These are phyloP conservation scores for Drosophila setifemur DNA, from an alignment of 1,140 invertebrate species.

Conservation along the genomic window DNA sequence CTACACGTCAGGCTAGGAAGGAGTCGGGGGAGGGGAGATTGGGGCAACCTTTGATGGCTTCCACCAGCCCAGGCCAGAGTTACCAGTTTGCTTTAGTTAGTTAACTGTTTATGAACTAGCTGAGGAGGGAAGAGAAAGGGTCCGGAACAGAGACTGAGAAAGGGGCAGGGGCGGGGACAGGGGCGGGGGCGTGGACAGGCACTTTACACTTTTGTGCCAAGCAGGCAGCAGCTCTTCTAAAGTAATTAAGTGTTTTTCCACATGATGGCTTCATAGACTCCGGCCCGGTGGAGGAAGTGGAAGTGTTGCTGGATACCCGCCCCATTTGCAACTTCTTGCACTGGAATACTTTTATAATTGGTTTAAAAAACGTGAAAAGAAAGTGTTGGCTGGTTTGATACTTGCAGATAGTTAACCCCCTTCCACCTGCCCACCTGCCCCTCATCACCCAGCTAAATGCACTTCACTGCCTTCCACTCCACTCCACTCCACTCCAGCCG, in stretches of 20 bases:
- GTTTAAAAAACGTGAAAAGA: constrained; percentile 76
- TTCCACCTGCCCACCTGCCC: neutral
- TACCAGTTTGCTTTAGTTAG: constrained; percentile 72
- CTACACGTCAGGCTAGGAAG: constrained; percentile 54
- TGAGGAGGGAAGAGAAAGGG: neutral
- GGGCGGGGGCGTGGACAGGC: constrained; percentile 58
- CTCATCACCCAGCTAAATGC: neutral
- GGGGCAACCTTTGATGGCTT: constrained; percentile 71
- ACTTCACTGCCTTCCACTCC: constrained; percentile 8
- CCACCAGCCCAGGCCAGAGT: neutral
- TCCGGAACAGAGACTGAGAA: constrained; percentile 5
- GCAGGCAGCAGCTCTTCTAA: constrained; percentile 64
- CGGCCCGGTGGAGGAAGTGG: constrained; percentile 5
- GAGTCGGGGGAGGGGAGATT: neutral
- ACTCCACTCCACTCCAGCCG: constrained; percentile 35
- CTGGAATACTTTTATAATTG: constrained; percentile 78
- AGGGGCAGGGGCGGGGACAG: neutral
- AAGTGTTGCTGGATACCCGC: constrained; percentile 34
- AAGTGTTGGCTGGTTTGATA: constrained; percentile 72
- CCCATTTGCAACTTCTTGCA: constrained; percentile 33
- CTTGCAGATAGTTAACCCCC: constrained; percentile 63
- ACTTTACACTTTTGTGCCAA: constrained; percentile 77
- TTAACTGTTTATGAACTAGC: constrained; percentile 74
- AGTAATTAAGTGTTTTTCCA: constrained; percentile 81
- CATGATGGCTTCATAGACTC: constrained; percentile 77